Base-by-base conservation (phyloP, 92 coral and sea anemone species). In the Bergia puertoricense region DNA sequence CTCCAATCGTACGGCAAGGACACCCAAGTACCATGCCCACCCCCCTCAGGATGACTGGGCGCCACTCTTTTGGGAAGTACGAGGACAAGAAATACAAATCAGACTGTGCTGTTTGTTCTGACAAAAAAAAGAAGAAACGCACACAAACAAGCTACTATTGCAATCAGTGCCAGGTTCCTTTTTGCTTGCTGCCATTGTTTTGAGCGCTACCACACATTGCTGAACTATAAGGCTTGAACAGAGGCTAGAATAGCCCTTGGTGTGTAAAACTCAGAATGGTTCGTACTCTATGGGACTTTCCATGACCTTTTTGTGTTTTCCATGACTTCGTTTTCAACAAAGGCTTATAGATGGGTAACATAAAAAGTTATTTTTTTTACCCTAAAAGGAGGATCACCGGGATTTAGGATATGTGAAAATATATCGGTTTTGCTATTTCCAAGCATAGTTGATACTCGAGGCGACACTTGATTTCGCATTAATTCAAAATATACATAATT, bases 151-250 rank as follows among this genome's bases (percentile, higher is more conserved):
- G 87, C 54, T 89, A 77, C 66, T 83, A 42, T 68, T 91, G 93
- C 89, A 75, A 89, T 80, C 91, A 88, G 81, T 91, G 89, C 69
- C 44, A 72, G 10, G 90, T 91, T 62, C 90, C 92, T 66, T 76
- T 88, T 76, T 93, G 95, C 82, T n/a, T 88, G 81, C 86, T 85
- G 38, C 95, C 95, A 59, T 30, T 88, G 88, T 68, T 68, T 48
- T 78, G 71, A 16, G 92, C 89, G 7, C 40, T 86, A 59, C 20
- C 69, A 41, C 36, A 86, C 41, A 30, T 90, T 13, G 86, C 87
- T 42, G 85, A 90, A 59, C 80, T 81, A 36, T 77, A 37, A 68
- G 90, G 92, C 67, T 82, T 82, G 74, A 38, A 82, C 75, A 69
- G 2, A 23, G 40, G 40, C 75, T 69, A 23, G 40, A 30, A 30